Conservation (phyloP, 2,797 vertebrate species). For the Sebastiscus albofasciatus region DNA sequence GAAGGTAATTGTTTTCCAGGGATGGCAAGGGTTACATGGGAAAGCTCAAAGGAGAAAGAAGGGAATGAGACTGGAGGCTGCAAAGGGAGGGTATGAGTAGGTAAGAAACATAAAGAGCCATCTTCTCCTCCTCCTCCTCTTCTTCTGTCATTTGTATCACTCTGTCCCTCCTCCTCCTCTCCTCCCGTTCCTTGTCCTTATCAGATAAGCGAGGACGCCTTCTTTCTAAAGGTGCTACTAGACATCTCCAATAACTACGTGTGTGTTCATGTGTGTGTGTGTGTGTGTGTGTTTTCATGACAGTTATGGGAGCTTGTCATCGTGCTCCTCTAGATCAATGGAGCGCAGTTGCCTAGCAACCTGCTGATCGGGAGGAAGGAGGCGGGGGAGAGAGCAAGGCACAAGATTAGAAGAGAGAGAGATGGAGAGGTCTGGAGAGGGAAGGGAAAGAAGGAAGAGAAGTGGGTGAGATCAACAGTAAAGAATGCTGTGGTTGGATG, state of each 20-base stretch:
- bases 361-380: constrained; percentile 78
- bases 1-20: constrained; percentile 74
- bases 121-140: constrained; percentile 50
- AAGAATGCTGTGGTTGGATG: constrained; percentile 68
- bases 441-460: constrained; percentile 54
- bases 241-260: constrained; percentile 60
- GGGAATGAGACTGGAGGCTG: constrained; percentile 42
- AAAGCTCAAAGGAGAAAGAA: constrained; percentile 36
- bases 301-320: constrained; percentile 86
- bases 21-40: constrained; percentile 57
- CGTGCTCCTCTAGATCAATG: constrained; percentile 83
- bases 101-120: constrained; percentile 54
- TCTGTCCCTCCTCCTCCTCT: constrained; percentile 60
- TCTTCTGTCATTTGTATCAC: constrained; percentile 61
- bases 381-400: constrained; percentile 45
- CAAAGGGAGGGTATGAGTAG: constrained; percentile 25
- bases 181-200: constrained; percentile 66
- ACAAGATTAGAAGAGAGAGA: constrained; percentile 68
- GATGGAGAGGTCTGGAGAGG: constrained; percentile 61
- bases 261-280: constrained; percentile 43
- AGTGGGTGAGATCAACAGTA: constrained; percentile 76
- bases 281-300: constrained; percentile 61
- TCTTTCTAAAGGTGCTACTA: constrained; percentile 68
- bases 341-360: constrained; percentile 88
- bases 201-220: constrained; percentile 67